These are phyloP conservation scores for Chauna torquata DNA, from an alignment of 2,113 vertebrate species.

Conservation along the genomic window DNA sequence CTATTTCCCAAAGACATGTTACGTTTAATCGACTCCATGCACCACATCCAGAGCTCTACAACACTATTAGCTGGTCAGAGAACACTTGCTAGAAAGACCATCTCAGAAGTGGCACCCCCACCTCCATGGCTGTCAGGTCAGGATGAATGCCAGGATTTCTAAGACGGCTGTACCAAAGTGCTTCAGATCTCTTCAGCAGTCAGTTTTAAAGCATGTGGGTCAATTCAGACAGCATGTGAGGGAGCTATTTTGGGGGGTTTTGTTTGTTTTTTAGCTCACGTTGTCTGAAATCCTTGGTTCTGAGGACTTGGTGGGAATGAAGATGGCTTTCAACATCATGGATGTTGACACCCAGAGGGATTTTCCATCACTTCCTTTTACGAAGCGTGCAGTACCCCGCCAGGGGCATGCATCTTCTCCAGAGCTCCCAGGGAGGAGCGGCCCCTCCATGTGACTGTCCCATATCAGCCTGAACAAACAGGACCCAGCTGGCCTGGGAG, in stretches of 20 bases:
- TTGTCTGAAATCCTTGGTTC: neutral
- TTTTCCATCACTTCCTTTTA: fast-evolving
- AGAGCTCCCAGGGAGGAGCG: neutral
- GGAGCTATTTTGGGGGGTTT: too few species aligned
- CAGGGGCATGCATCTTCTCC: neutral
- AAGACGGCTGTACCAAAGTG: neutral
- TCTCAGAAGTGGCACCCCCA: neutral
- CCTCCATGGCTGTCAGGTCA: neutral
- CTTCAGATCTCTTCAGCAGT: neutral
- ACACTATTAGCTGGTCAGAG: neutral
- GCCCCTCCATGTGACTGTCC: fast-evolving
- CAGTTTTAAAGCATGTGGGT: neutral
- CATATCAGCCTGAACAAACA: neutral
- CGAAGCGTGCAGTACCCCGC: fast-evolving
- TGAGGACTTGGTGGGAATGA: neutral
- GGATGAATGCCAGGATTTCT: neutral
- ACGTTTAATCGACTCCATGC: neutral
- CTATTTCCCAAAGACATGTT: neutral
- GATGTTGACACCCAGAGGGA: neutral
- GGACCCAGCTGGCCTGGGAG: neutral
- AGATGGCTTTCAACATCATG: fast-evolving
- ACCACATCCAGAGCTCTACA: neutral
- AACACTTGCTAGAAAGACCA: neutral
- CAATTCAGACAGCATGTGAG: neutral
- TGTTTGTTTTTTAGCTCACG: fast-evolving